A percentile compares a stretch with the other conserved stretches of the same genome.
Conservation (phyloP, 2,888 invertebrate species). For the Neria commutata region DNA sequence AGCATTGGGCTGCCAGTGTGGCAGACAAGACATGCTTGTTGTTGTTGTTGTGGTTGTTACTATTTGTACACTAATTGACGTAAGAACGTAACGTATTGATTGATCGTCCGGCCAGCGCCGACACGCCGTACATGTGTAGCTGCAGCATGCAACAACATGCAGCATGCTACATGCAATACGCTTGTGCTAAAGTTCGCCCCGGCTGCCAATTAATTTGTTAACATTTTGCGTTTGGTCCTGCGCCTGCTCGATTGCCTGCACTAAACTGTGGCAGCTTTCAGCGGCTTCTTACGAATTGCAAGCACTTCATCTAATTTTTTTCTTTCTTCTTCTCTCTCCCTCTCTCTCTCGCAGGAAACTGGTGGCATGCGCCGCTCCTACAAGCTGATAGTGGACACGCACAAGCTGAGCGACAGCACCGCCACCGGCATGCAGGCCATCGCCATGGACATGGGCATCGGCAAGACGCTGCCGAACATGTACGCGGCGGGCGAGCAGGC, state of each 20-base stretch:
- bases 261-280: neutral
- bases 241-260: neutral
- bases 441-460: slow-evolving; percentile 39
- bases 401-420: slow-evolving; percentile 43
- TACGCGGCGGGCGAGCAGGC: slow-evolving; percentile 32
- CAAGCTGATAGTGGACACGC: slow-evolving; percentile 49
- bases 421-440: slow-evolving; percentile 43
- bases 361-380: slow-evolving; percentile 52
- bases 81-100: slow-evolving; percentile 19
- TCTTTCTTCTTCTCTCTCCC: neutral
- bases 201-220: slow-evolving; percentile 9
- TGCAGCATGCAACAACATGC: neutral
- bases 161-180: no score
- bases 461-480: slow-evolving; percentile 37
- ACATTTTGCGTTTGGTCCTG: slow-evolving; percentile 6
- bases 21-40: neutral
- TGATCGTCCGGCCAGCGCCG: slow-evolving; percentile 13
- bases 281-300: neutral
- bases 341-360: slow-evolving; percentile 42
- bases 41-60: slow-evolving; percentile 8
- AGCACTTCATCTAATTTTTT: slow-evolving; percentile 2
- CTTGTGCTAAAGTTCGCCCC: no score
- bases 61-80: slow-evolving; percentile 20
- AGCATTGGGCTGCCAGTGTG: no score
- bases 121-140: neutral